A percentile compares a stretch with the other conserved stretches of the same genome.
Evolutionary conservation across 2,113 vertebrate genomes (phyloP).

Genomic region (human): DNA sequence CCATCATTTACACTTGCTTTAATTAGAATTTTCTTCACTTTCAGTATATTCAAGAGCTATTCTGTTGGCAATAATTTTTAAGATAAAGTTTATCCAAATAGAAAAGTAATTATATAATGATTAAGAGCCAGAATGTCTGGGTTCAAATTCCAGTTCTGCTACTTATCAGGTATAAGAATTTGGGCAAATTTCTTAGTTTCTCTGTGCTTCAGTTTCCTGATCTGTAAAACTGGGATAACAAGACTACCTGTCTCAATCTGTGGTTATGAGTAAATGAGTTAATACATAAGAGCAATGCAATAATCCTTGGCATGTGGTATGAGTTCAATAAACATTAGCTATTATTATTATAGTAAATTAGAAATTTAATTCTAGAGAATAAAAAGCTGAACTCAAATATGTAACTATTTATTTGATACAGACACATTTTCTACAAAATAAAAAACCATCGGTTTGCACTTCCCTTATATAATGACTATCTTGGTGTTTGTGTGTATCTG

Average conservation of each 20-base stretch:
- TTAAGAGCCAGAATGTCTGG: not conserved
- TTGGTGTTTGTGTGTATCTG: not conserved
- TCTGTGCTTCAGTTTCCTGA: not conserved
- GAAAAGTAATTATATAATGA: not conserved
- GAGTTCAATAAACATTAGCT: not conserved
- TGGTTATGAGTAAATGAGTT: not conserved
- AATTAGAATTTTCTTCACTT: slow-evolving; percentile 66
- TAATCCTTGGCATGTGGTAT: not conserved
- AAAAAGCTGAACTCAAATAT: not conserved
- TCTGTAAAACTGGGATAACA: not conserved
- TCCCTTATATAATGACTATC: slow-evolving; percentile 71
- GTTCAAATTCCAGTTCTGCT: not conserved
- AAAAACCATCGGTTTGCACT: slow-evolving; percentile 72
- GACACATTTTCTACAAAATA: slow-evolving; percentile 71
- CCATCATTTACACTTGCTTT: slow-evolving; percentile 67
- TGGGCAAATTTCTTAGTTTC: not conserved
- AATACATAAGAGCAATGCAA: not conserved
- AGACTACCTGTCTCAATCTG: not conserved
- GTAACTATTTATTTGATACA: not conserved
- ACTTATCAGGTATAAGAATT: not conserved
- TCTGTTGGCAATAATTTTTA: not conserved
- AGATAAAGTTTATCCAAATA: slow-evolving; percentile 33
- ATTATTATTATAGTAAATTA: not conserved
- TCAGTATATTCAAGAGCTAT: slow-evolving; percentile 29
- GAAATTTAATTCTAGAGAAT: not conserved